A percentile compares a stretch with the other conserved stretches of the same genome.
phyloP scores from a whole-genome alignment of 2,888 invertebrate species.

The Pterostichus madidus region DNA sequence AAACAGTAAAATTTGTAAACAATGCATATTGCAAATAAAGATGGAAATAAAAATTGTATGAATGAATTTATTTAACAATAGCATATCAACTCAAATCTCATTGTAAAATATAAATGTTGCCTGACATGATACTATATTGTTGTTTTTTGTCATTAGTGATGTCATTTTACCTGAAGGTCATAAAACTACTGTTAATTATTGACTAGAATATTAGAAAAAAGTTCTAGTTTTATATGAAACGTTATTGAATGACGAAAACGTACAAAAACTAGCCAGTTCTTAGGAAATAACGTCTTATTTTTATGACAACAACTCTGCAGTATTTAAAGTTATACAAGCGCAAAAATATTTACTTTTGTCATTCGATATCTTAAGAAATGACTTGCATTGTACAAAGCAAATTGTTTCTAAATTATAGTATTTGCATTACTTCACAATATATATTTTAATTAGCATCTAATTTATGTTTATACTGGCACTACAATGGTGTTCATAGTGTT shows the following conservation, averaged over 20 bases:
- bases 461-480: no score
- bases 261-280: constrained; percentile 1
- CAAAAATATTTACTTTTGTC: not conserved
- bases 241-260: constrained; percentile 10
- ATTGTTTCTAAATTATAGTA: not conserved
- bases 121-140: constrained; percentile 16
- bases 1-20: no score
- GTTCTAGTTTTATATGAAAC: not conserved
- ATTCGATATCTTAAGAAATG: not conserved
- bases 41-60: not conserved
- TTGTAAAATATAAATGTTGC: not conserved
- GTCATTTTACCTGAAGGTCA: constrained; percentile 21
- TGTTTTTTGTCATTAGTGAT: constrained; percentile 18
- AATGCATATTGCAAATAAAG: no score
- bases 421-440: no score
- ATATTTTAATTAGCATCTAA: no score
- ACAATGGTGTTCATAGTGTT: no score
- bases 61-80: constrained; percentile 4
- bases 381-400: not conserved
- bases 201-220: constrained; percentile 6
- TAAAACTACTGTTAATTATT: constrained; percentile 31
- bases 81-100: constrained; percentile 5
- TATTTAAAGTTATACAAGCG: not conserved
- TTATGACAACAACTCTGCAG: not conserved
- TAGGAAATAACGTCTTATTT: not conserved